Base-by-base conservation (phyloP, 2,888 invertebrate genomes). In the Drosophila rubida region DNA sequence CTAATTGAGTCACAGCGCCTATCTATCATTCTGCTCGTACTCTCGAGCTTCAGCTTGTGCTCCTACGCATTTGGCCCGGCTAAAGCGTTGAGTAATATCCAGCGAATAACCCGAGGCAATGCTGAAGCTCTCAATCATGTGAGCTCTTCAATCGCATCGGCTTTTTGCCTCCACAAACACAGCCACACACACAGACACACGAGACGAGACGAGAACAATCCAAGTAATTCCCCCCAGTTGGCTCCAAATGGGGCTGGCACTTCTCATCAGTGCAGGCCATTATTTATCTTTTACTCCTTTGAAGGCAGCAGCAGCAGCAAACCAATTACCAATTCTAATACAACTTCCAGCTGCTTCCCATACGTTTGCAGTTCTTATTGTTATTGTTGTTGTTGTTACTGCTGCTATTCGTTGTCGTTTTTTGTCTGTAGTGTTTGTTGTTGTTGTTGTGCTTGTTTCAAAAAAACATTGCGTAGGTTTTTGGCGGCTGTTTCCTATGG, bases 271-370 rank as follows among this genome's bases (percentile, higher is more conserved):
- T 55, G 69, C 53, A 42, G 63, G 77, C 78, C 69, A 83, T 83
- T 85, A 83, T 82, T 83, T 85, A 85, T 83, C 74, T 85, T 81
- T 73, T 67, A 85, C 81, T 84, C 85, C 74, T 81, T 81, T 84
- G 70, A 80, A 72, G 63, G 69, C 83, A 57, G 27, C 37, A 41
- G 16, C 13, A 41, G 50, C 51, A 57, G 27, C 27, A 3, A 27
- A 42, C 32, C 60, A 27, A 32, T 45, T 37, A 53, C 30, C 49
- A 50, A 57, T 42, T 51, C 37, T 25, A 44, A 13, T 14, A 41
- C 22, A 32, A 23, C 19, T 49, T 41, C 44, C 64, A 58, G 82
- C 70, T 65, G 70, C 30, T 57, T 30, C 23, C 44, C 49, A 41
- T 55, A 32, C 55, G 54, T 65, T 55, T 41, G 37, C n/a, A 50